Conservation (phyloP, 2,113 vertebrate species). For the Agapornis roseicollis region DNA sequence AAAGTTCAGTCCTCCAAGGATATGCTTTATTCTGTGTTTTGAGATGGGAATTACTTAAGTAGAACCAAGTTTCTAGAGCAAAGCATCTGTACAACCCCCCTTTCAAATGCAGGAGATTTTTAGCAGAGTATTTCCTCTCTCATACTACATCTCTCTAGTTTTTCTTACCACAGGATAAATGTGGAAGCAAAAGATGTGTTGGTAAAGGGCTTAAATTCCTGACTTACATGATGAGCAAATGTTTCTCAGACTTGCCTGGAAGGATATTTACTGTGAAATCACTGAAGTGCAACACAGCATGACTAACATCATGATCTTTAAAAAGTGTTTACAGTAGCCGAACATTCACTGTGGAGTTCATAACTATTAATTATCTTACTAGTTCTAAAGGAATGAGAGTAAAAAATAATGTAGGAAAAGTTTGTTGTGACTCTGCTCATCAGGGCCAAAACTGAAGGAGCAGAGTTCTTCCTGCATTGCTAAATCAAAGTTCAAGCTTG, state of each 20-base stretch:
- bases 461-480: not conserved
- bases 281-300: not conserved
- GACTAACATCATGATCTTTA: not conserved
- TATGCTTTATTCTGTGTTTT: not conserved
- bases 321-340: not conserved
- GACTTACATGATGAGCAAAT: not conserved
- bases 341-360: not conserved
- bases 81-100: fast-evolving
- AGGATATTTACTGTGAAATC: constrained; percentile 38
- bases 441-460: not conserved
- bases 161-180: not conserved
- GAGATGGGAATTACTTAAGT: not conserved
- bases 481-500: not conserved
- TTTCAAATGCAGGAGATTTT: not conserved
- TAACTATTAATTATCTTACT: not conserved
- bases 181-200: not conserved
- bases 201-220: not conserved
- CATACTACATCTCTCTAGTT: not conserved
- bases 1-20: not conserved
- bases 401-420: not conserved
- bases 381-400: not conserved
- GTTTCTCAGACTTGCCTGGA: not conserved
- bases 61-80: not conserved
- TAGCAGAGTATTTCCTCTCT: not conserved
- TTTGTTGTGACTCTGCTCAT: not conserved